Evolutionary conservation across 2,888 invertebrate species (phyloP).

Genomic region (Busseola fusca): DNA sequence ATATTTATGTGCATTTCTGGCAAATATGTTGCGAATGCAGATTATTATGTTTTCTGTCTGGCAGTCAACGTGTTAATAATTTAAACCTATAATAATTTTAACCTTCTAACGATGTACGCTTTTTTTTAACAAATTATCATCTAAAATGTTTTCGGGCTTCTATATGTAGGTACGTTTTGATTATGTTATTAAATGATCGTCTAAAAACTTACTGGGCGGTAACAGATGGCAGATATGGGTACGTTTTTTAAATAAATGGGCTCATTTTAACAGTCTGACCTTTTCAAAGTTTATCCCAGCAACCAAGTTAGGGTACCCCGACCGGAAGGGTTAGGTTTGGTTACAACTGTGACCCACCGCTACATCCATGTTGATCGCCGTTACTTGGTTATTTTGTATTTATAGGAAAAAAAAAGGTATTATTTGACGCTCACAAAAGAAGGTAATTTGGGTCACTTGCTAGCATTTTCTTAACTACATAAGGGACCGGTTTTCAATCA

Average conservation of each 20-base stretch:
- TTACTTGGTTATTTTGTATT: neutral
- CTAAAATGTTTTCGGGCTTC: neutral
- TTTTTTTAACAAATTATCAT: neutral
- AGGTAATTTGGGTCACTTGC: neutral
- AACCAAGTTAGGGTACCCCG: neutral
- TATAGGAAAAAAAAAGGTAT: neutral
- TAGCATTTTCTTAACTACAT: neutral
- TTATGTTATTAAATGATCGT: no score
- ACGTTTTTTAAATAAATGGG: neutral
- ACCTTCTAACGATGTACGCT: neutral
- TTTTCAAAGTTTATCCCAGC: neutral
- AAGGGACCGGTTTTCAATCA: neutral
- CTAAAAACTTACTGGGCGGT: no score
- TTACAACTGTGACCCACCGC: neutral
- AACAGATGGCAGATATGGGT: no score
- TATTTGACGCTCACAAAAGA: neutral
- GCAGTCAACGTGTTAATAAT: no score
- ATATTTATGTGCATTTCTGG: no score
- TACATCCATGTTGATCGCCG: neutral
- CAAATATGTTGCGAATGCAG: no score
- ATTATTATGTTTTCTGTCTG: no score
- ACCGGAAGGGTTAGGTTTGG: no score
- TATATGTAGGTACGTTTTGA: neutral
- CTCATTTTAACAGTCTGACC: neutral
- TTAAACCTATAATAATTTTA: no score